Evolutionary conservation across 2,797 vertebrate genomes (phyloP).

Genomic region (Chloroceryle amazona): DNA sequence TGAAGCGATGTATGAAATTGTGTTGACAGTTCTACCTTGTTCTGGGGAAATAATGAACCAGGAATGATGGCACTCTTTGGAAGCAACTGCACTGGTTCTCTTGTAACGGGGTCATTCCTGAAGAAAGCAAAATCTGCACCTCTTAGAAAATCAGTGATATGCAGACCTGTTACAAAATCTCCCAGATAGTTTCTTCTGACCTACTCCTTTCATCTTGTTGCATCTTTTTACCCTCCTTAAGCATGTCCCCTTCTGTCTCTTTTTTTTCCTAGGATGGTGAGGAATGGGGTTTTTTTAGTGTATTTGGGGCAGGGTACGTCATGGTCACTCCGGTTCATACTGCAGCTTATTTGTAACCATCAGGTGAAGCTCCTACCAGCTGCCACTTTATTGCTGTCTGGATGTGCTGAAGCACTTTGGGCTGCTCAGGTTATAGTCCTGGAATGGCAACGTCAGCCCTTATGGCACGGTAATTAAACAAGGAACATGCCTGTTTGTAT

Average conservation of each 20-base stretch:
- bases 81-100: not conserved
- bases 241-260: not conserved
- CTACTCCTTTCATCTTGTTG: not conserved
- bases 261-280: not conserved
- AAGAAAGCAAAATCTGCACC: not conserved
- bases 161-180: not conserved
- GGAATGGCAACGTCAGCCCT: not conserved
- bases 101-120: not conserved
- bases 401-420: not conserved
- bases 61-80: not conserved
- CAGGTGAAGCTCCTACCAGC: not conserved
- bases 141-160: not conserved
- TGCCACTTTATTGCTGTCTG: not conserved
- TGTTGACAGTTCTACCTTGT: not conserved
- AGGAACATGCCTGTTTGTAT: not conserved
- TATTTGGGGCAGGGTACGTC: not conserved
- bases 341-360: not conserved
- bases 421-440: not conserved
- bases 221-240: not conserved
- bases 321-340: not conserved
- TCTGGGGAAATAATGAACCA: not conserved
- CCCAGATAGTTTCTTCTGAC: not conserved
- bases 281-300: not conserved
- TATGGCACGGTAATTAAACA: not conserved
- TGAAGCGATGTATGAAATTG: not conserved